Base-by-base conservation (phyloP, 2,888 invertebrate genomes). In the Archips crataeganus region DNA sequence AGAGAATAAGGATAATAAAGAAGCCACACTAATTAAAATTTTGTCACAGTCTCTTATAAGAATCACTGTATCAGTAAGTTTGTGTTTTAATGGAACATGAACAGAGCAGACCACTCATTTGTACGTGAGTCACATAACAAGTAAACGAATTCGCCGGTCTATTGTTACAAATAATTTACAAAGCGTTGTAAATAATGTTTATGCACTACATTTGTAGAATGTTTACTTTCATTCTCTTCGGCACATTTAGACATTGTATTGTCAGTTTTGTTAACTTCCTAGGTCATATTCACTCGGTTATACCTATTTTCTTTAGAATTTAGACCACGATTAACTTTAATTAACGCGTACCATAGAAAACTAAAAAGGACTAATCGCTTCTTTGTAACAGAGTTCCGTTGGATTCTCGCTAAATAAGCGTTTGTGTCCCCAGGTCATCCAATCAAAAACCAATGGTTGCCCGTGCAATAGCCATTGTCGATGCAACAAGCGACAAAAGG, bases 151-250 rank as follows among this genome's bases (percentile, higher is more conserved):
- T 49, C 47, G 42, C 36, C 36, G 57, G 49, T 63, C 42, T 47
- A 34, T 64, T 45, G 57, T 32, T 36, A 36, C n/a, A 36, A 57
- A 64, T 36, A 36, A 64, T 59, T 49, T 49, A 39, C 70, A 54
- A 45, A 15, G 59, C 2, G 34, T 47, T 49, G 23, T 57, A 15
- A 64, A 45, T 64, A 64, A 64, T 70, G 47, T 64, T 71, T 64
- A 70, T 65, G 36, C 60, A 36, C 32, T 63, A 70, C 63, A 54
- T 63, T 70, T 64, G 45, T 57, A 47, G 70, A 70, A 70, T 36
- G 62, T 32, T 57, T 57, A 57, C 57, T 57, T 57, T 57, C 11
- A 57, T 57, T 57, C 32, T 57, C 57, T 32, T 32, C 3, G 32
- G 23, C 11, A 54, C 9, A 54, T 15, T 54, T 54, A 5, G 15